Percentiles rank a stretch among this genome's conserved stretches.
These are phyloP conservation scores for Pseudochirops cupreus DNA, from an alignment of 2,797 vertebrate species.

Conservation along the genomic window DNA sequence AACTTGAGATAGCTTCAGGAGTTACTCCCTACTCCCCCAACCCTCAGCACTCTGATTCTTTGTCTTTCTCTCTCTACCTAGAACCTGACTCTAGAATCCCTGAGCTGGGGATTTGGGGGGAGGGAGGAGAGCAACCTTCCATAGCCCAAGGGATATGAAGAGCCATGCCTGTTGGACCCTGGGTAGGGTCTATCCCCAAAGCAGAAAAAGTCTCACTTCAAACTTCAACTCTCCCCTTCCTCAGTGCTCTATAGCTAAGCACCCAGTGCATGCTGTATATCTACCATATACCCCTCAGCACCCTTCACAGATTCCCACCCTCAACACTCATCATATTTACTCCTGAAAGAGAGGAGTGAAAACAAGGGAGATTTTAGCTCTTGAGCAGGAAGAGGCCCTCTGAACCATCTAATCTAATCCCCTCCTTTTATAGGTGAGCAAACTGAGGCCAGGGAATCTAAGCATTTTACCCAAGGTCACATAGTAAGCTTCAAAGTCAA, in stretches of 20 bases:
- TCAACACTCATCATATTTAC: not conserved
- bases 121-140: conserved; percentile 3
- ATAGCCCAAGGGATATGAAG: conserved; percentile 30
- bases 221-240: not conserved
- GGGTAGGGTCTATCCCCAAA: not conserved
- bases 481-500: not conserved
- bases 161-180: not conserved
- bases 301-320: not conserved
- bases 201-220: not conserved
- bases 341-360: not conserved
- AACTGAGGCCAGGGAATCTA: not conserved
- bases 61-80: not conserved
- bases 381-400: not conserved
- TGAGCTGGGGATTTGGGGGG: not conserved
- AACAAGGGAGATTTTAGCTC: not conserved
- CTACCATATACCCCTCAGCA: not conserved
- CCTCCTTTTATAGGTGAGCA: not conserved
- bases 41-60: not conserved
- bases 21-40: not conserved
- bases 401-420: not conserved
- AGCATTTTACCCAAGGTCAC: not conserved
- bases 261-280: accelerated
- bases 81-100: not conserved
- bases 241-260: not conserved
- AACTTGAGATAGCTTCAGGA: not conserved